phyloP scores from a whole-genome alignment of 2,888 invertebrate species.

The Lepidocyrtoides sp. region DNA sequence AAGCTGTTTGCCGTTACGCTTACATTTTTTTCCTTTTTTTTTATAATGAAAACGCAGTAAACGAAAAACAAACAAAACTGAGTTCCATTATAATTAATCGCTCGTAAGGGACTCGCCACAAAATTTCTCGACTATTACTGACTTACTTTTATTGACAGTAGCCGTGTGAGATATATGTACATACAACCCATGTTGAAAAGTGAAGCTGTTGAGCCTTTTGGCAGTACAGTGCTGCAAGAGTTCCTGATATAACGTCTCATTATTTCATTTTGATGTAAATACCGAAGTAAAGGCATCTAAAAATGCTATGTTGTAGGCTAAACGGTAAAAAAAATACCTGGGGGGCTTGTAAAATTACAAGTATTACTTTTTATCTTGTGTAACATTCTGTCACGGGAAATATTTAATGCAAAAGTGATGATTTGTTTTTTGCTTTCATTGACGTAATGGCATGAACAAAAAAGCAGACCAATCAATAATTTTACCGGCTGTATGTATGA shows the following conservation, averaged over 20 bases:
- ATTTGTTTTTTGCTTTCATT: too few species aligned
- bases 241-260: neutral
- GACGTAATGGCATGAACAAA: too few species aligned
- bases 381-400: too few species aligned
- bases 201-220: neutral
- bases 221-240: neutral
- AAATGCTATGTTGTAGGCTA: too few species aligned
- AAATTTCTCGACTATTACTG: neutral
- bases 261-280: neutral
- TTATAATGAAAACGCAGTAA: neutral
- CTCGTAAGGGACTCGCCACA: neutral
- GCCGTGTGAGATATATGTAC: neutral
- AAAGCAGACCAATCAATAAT: too few species aligned
- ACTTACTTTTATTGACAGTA: neutral
- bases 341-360: neutral
- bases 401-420: too few species aligned
- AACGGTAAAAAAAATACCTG: too few species aligned
- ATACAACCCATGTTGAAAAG: neutral
- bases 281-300: neutral
- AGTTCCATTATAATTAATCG: neutral
- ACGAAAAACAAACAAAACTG: neutral
- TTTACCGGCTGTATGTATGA: too few species aligned
- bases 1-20: neutral
- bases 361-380: neutral
- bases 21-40: neutral